These are phyloP conservation scores for Cantharis lateralis DNA, from an alignment of 2,888 invertebrate species.

Conservation along the genomic window DNA sequence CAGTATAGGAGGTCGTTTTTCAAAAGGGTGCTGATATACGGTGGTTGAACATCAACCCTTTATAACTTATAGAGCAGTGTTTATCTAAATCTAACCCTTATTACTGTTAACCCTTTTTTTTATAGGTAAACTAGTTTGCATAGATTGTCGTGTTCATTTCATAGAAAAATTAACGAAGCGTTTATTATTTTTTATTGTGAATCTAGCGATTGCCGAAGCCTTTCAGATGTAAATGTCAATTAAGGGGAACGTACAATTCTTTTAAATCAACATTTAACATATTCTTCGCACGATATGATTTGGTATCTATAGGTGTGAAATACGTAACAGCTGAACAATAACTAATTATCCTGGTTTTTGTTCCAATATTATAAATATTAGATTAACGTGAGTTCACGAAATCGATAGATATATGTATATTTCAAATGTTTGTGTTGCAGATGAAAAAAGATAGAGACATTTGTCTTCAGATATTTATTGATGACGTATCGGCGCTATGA, in stretches of 20 bases:
- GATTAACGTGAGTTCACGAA: no score
- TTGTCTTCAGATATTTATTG: no score
- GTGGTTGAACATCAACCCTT: slow-evolving; percentile 36
- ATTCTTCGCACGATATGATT: no score
- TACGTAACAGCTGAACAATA: no score
- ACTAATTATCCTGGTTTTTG: no score
- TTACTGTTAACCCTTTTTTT: slow-evolving; percentile 35
- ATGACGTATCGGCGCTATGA: no score
- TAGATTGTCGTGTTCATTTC: slow-evolving; percentile 26
- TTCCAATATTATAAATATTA: no score
- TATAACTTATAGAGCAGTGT: slow-evolving; percentile 34
- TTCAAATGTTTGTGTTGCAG: no score
- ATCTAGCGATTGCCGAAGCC: background rate
- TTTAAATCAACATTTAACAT: background rate
- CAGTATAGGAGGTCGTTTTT: slow-evolving; percentile 39
- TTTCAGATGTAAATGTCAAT: background rate
- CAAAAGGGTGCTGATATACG: slow-evolving; percentile 34
- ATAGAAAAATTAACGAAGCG: slow-evolving; percentile 29
- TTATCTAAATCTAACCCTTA: slow-evolving; percentile 35
- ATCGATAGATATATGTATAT: no score
- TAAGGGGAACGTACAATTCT: background rate
- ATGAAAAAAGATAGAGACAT: no score
- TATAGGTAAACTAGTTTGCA: slow-evolving; percentile 29
- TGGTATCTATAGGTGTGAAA: no score
- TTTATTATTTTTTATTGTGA: slow-evolving; percentile 6